Conservation (phyloP, 1,140 invertebrate genomes). For the Pogonomyrmex barbatus region DNA sequence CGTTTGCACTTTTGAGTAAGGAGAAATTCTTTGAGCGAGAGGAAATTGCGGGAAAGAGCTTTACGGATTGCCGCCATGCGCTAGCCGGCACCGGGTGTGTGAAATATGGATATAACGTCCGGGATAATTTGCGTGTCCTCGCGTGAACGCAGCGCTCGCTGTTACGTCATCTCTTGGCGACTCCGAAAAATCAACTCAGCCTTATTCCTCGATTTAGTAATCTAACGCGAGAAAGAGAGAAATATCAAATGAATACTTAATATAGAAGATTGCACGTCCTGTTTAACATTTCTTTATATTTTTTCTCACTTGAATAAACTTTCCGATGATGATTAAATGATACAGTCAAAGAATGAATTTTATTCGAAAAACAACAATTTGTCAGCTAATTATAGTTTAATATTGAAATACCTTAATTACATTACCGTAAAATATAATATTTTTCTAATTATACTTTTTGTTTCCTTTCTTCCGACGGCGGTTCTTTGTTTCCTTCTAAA, state of each 20-base stretch:
- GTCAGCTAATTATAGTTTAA: not conserved
- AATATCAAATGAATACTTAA: not conserved
- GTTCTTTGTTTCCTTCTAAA: not conserved
- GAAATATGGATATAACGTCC: slow-evolving; percentile 43
- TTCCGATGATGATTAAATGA: not conserved
- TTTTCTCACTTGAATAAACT: not conserved
- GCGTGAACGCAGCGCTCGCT: slow-evolving; percentile 19
- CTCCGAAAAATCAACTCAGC: slow-evolving; percentile 22
- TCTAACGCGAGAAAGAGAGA: not conserved
- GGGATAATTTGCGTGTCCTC: slow-evolving; percentile 41
- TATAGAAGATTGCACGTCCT: not conserved
- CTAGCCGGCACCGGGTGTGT: slow-evolving; percentile 12
- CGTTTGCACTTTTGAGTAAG: slow-evolving; percentile 56
- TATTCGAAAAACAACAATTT: not conserved
- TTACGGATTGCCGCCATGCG: slow-evolving; percentile 34
- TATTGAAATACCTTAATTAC: not conserved
- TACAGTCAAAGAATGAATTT: not conserved
- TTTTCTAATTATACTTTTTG: not conserved
- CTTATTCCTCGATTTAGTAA: slow-evolving; percentile 20
- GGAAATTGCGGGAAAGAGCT: slow-evolving; percentile 42
- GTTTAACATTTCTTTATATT: not conserved
- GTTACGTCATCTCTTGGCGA: slow-evolving; percentile 16
- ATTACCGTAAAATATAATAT: not conserved
- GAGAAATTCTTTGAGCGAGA: slow-evolving; percentile 51
- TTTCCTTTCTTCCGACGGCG: not conserved